Base-by-base conservation (phyloP, 1,140 invertebrate species). In the Drosophila melanica region DNA sequence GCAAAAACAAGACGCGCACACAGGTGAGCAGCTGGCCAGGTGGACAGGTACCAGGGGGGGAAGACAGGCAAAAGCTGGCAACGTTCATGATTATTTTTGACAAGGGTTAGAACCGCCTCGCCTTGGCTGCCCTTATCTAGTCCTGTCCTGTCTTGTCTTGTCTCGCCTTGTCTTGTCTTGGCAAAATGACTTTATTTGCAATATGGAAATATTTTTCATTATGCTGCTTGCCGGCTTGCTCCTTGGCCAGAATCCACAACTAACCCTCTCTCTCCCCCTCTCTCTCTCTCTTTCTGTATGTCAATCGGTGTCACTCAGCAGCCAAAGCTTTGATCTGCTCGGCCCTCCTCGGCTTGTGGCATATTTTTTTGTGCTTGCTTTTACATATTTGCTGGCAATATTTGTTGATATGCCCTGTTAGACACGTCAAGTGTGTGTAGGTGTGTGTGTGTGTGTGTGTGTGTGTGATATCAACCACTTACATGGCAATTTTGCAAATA, bases 131-230 rank as follows among this genome's bases (percentile, higher is more conserved):
- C 30, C 30, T 33, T 33, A 14, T 12, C 23, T 5, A 33, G n/a
- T 23, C 27, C 48, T 42, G 51, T 30, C 55, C 23, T 57, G 44
- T 27, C 51, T 45, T 51, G 47, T 37, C 55, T 60, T 20, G 18
- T 27, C 44, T 20, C 35, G 55, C 14, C 35, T 23, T 8, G 23
- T 3, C 18, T 39, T 51, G 23, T 0, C 27, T 14, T 54, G 59
- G 59, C 79, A 72, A 79, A 75, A 86, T 87, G 82, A 87, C 82
- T 87, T 82, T 87, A 87, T 87, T 87, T 87, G 79, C 82, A 87
- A 87, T 87, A 87, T 87, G 82, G 82, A 87, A 87, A 87, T 87
- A 85, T 85, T 85, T 86, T 87, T 87, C 82, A 87, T 87, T 87
- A 87, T 85, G 75, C 77, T 75, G 75, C 53, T 62, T 42, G 58